Conservation (phyloP, 1,140 invertebrate genomes). For the Drosophila grimshawi region DNA sequence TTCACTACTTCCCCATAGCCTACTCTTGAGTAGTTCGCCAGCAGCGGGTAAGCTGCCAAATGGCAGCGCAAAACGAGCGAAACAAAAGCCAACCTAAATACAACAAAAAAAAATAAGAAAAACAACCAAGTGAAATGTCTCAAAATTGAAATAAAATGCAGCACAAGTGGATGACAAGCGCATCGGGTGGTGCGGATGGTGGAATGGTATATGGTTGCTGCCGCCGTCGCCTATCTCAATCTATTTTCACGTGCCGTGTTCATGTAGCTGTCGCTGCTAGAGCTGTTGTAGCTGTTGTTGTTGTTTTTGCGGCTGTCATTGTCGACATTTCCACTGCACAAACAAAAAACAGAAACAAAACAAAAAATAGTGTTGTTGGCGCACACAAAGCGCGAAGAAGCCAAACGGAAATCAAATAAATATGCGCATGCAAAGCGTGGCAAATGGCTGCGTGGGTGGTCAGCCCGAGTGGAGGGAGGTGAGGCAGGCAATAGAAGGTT, state of each 20-base stretch:
- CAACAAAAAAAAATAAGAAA: no score
- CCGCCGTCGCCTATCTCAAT: constrained; percentile 29
- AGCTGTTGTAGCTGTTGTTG: neutral
- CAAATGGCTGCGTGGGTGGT: constrained; percentile 24
- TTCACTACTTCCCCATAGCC: constrained; percentile 21
- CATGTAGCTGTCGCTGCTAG: constrained; percentile 8
- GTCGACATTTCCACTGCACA: constrained; percentile 70
- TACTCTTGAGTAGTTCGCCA: constrained; percentile 15
- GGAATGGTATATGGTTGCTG: constrained; percentile 18
- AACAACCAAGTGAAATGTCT: constrained; percentile 69
- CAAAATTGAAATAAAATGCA: constrained; percentile 59
- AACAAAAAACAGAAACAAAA: constrained; percentile 6
- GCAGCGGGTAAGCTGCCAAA: constrained; percentile 6
- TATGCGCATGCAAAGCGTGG: constrained; percentile 55
- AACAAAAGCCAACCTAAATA: constrained; percentile 22
- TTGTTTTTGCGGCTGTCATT: constrained; percentile 47
- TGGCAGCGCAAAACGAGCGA: constrained; percentile 26
- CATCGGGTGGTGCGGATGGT: neutral
- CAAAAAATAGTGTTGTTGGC: neutral
- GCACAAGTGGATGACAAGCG: constrained; percentile 11
- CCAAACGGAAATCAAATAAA: constrained; percentile 41
- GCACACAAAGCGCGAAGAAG: constrained; percentile 9
- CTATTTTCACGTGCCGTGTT: constrained; percentile 27
- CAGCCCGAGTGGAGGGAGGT: neutral
- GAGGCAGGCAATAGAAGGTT: neutral